These are phyloP conservation scores for Magallana nippona DNA, from an alignment of 2,888 invertebrate species.

Conservation along the genomic window DNA sequence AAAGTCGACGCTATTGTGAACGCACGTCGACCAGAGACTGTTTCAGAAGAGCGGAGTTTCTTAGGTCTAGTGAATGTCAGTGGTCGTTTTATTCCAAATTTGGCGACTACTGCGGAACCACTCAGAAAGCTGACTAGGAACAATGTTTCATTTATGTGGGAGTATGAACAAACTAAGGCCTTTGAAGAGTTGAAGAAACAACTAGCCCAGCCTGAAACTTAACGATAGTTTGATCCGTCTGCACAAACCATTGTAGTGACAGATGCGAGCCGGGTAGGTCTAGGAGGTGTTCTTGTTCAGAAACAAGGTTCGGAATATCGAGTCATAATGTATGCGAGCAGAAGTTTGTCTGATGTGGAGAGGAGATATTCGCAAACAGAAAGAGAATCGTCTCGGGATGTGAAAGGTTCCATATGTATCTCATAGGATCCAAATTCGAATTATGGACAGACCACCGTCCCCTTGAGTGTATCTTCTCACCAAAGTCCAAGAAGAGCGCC, in stretches of 20 bases:
- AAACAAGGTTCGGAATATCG: constrained; percentile 39
- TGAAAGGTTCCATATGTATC: too few species aligned
- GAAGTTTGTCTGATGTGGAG: constrained; percentile 52
- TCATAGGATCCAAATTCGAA: too few species aligned
- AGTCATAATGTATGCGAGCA: constrained; percentile 54
- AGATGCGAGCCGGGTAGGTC: constrained; percentile 53
- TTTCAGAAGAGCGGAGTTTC: constrained; percentile 49
- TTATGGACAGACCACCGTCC: too few species aligned
- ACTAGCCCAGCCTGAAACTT: constrained; percentile 39
- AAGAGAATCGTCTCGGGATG: too few species aligned
- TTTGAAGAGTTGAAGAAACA: constrained; percentile 48
- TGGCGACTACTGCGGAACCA: constrained; percentile 49
- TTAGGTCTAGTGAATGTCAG: constrained; percentile 49
- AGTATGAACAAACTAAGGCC: constrained; percentile 37
- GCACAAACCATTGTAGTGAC: constrained; percentile 51
- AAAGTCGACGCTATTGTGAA: constrained; percentile 47
- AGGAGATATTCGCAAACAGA: constrained; percentile 40
- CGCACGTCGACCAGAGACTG: constrained; percentile 35
- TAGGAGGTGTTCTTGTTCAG: constrained; percentile 53
- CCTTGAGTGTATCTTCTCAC: too few species aligned
- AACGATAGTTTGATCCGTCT: constrained; percentile 50
- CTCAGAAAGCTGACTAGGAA: constrained; percentile 42
- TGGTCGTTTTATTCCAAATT: constrained; percentile 47
- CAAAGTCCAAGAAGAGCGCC: too few species aligned
- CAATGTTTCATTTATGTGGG: constrained; percentile 46